Conservation (phyloP, 1,140 invertebrate genomes). For the Andricus grossulariae region DNA sequence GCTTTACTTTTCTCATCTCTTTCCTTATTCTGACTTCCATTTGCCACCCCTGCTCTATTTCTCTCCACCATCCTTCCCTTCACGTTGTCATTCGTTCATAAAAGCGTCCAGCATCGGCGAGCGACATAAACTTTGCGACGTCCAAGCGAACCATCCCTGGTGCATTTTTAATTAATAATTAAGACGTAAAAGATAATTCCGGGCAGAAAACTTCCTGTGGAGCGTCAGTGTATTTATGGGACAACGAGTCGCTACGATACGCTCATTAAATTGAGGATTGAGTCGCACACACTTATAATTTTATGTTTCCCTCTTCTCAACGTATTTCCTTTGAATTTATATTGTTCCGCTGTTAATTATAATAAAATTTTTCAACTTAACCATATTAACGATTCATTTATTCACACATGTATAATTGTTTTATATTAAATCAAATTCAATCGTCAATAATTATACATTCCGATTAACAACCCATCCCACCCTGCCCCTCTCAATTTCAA, state of each 20-base stretch:
- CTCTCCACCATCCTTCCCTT: not conserved
- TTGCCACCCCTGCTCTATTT: not conserved
- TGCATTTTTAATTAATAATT: constrained; percentile 57
- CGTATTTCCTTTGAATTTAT: no score
- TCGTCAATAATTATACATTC: no score
- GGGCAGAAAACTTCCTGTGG: constrained; percentile 45
- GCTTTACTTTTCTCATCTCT: constrained; percentile 32
- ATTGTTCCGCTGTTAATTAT: no score
- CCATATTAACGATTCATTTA: no score
- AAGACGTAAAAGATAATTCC: constrained; percentile 43
- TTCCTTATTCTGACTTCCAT: constrained; percentile 32
- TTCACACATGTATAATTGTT: no score
- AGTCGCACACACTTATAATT: constrained; percentile 20
- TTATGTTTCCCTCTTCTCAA: constrained; percentile 8
- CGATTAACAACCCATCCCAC: no score
- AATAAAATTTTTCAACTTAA: no score
- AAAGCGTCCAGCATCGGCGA: constrained; percentile 35
- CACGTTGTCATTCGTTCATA: constrained; percentile 26
- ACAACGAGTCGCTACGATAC: constrained; percentile 11
- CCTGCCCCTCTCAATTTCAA: no score
- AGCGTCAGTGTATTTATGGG: constrained; percentile 20
- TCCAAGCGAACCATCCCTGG: constrained; percentile 13
- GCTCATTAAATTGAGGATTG: constrained; percentile 5
- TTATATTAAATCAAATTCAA: no score
- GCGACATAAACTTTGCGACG: constrained; percentile 37